A percentile compares a stretch with the other conserved stretches of the same genome.
These are phyloP conservation scores for Stenotaenia linearis DNA, from an alignment of 2,888 invertebrate genomes.

Conservation along the genomic window DNA sequence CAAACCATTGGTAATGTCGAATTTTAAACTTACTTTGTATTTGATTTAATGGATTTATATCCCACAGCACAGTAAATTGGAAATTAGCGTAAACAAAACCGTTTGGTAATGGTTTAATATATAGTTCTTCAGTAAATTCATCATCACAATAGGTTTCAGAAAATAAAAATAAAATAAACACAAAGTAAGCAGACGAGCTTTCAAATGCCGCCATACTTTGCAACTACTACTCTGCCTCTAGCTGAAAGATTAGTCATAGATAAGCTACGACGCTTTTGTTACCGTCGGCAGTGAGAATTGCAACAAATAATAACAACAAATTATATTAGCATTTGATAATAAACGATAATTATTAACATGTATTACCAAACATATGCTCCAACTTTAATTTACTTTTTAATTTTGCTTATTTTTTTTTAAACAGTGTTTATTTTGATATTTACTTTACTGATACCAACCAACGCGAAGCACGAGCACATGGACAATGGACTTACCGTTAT, in stretches of 20 bases:
- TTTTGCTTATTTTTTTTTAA: background rate
- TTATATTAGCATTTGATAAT: background rate
- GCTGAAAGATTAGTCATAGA: background rate
- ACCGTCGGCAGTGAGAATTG: too few relatives aligned
- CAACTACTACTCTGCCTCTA: background rate
- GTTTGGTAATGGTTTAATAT: slow-evolving; percentile 74
- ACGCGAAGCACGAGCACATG: background rate
- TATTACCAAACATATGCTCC: background rate
- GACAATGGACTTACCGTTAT: background rate
- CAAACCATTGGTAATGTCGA: background rate
- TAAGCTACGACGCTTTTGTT: too few relatives aligned
- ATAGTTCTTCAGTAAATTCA: slow-evolving; percentile 78
- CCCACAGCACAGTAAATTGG: slow-evolving; percentile 80
- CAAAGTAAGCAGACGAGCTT: background rate
- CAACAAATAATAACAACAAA: too few relatives aligned
- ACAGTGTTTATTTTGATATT: background rate
- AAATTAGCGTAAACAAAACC: slow-evolving; percentile 84
- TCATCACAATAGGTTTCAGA: slow-evolving; percentile 50
- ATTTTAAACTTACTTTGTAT: background rate
- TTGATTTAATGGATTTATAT: slow-evolving; percentile 50
- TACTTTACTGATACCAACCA: background rate
- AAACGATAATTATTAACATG: background rate
- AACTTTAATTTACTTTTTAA: background rate
- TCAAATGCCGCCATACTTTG: background rate
- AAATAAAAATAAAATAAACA: background rate